Evolutionary conservation across 1,140 invertebrate genomes (phyloP), one percentile per base, ranked within the genome.

Genomic region (Cardiocondyla obscurior): DNA sequence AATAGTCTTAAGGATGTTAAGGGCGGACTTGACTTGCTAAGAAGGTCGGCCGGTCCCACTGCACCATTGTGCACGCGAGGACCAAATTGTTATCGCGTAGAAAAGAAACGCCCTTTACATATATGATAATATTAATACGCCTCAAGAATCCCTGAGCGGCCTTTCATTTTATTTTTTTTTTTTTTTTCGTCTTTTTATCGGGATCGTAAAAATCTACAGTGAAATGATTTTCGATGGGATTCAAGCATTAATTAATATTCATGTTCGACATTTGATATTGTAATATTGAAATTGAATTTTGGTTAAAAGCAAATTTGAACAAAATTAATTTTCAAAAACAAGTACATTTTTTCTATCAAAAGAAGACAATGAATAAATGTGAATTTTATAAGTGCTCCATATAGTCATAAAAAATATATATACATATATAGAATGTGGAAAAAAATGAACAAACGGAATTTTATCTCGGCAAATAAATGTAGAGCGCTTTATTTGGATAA

Each of bases 1-100:
- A 89, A 89, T 86, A 77, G 86, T 88, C 87, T 86, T 73, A 64
- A 86, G 81, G 64, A 84, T 88, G 86, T 88, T 86, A 86, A 88
- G 87, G 87, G 74, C 82, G 74, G 84, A 70, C 87, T 85, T 72
- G 86, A 85, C 73, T 89, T 85, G 76, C 86, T 89, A 87, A 88
- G 85, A 72, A 85, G 79, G 46, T 46, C n/a, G 51, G 55, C 25
- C 46, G 28, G 33, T 49, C 10, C 5, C 65, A 3, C 10, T 16
- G 55, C 28, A 12, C 73, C 76, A 83, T 86, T 86, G 77, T 73
- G 19, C 4, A 19, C 2, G 69, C 19, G 22, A 30, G 36, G 14
- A 25, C 67, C 73, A 72, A 72, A 70, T 46, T 57, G 53, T 46
- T 46, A 39, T 69, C n/a, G 39, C 8, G 36, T 60, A 42, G n/a